These are phyloP conservation scores for Eufriesea mexicana DNA, from an alignment of 1,140 invertebrate genomes.

Conservation along the genomic window DNA sequence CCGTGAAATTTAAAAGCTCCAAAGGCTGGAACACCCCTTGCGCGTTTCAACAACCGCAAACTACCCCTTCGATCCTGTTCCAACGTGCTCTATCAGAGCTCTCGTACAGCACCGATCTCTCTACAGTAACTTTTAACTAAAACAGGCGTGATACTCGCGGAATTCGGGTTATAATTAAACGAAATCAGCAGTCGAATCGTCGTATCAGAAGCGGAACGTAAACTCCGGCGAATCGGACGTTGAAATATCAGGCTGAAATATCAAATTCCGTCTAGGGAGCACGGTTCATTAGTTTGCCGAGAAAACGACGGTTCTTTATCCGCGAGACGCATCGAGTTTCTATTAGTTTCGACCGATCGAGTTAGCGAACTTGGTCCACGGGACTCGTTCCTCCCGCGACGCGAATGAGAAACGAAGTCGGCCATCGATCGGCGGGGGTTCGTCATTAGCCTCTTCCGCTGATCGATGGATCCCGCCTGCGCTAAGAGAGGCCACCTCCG, in stretches of 20 bases:
- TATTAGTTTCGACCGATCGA: slow-evolving; percentile 44
- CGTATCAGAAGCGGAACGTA: not conserved
- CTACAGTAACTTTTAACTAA: not conserved
- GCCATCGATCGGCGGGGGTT: slow-evolving; percentile 5
- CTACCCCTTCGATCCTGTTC: too few relatives aligned
- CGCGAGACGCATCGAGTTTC: slow-evolving; percentile 42
- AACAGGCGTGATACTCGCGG: not conserved
- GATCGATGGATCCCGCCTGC: slow-evolving; percentile 19
- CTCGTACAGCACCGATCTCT: too few relatives aligned
- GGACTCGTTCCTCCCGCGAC: slow-evolving; percentile 5
- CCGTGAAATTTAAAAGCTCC: too few relatives aligned
- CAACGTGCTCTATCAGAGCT: too few relatives aligned
- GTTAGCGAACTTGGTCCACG: slow-evolving; percentile 29
- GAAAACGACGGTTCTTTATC: slow-evolving; percentile 22
- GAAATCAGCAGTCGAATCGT: not conserved
- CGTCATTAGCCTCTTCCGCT: slow-evolving; percentile 21
- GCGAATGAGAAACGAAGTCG: slow-evolving; percentile 33
- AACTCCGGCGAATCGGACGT: not conserved
- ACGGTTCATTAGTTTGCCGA: slow-evolving; percentile 12
- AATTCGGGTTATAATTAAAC: not conserved
- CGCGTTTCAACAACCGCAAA: too few relatives aligned
- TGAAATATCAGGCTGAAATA: not conserved
- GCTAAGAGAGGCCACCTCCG: not conserved
- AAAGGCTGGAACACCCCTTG: too few relatives aligned
- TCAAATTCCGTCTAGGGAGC: not conserved